Base-by-base conservation (phyloP, 2,797 vertebrate species). In the Crypturellus tataupa region DNA sequence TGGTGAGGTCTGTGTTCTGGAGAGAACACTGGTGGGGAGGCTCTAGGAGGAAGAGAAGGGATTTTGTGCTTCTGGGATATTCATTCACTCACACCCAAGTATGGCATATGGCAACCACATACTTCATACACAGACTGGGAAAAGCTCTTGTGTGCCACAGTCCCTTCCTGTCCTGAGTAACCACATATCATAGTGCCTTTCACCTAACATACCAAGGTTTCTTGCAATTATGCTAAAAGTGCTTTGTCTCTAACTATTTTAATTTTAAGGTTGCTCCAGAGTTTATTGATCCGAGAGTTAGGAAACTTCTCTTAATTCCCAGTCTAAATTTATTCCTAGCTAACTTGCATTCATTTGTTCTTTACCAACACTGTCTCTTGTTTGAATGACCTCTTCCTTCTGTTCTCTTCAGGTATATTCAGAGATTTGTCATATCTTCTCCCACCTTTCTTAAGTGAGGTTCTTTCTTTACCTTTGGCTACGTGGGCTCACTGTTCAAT, bases 31-130 rank as follows among this genome's bases (percentile, higher is more conserved):
- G 16, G 5, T 92, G 46, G 55, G 67, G 46, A 87, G 85, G 40
- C 46, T 94, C 58, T 59, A 93, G 77, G 85, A 94, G 23, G 16
- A 93, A 78, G 46, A 89, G 51, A 63, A 89, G 72, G 37, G 67
- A 80, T 92, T 91, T 77, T 87, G 33, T 93, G 69, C 72, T 67
- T 92, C 11, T 71, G 56, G 87, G 75, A 12, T 75, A 20, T 72
- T 91, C 11, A 1, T 83, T 89, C 49, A 53, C 65, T 78, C 69
- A 69, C 9, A 15, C 24, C 18, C 44, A 85, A 85, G 47, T 68
- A 85, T 71, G 60, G 75, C 13, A 65, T 0, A 2, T 18, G 89
- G n/a, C 7, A 49, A 79, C 67, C 27, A 46, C 68, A 80, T 70
- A 9, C 12, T 85, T 92, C 9, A 7, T 78, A 12, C 49, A 68